These are phyloP conservation scores for Aphaenogaster ashmeadi DNA, from an alignment of 1,140 invertebrate genomes.

Conservation along the genomic window DNA sequence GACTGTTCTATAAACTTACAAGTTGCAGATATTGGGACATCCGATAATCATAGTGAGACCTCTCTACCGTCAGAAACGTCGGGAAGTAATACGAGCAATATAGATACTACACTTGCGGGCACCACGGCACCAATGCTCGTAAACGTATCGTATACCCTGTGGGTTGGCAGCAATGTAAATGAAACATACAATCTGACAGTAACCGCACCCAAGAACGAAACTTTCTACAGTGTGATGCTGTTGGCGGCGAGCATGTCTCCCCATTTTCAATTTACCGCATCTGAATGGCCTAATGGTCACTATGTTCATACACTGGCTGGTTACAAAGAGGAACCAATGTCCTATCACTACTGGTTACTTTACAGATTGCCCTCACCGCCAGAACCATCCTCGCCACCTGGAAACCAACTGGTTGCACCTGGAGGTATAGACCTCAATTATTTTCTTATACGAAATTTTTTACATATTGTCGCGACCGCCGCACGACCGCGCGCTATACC, in stretches of 20 bases:
- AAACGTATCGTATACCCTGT: conserved; percentile 94
- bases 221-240: conserved; percentile 95
- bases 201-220: conserved; percentile 91
- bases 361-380: conserved; percentile 93
- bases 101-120: conserved; percentile 58
- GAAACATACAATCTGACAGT: conserved; percentile 91
- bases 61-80: conserved; percentile 67
- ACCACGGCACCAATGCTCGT: conserved; percentile 83
- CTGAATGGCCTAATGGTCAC: conserved; percentile 96
- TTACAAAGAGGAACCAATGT: conserved; percentile 94
- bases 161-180: conserved; percentile 94
- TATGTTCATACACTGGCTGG: conserved; percentile 96
- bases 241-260: conserved; percentile 93
- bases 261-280: conserved; percentile 91
- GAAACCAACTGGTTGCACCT: conserved; percentile 94
- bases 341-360: conserved; percentile 95
- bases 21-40: conserved; percentile 73
- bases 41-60: conserved; percentile 77
- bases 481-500: too few species aligned
- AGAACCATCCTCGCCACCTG: conserved; percentile 92
- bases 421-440: conserved; percentile 88
- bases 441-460: background rate
- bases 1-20: conserved; percentile 30
- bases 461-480: background rate
- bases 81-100: conserved; percentile 60